Percentiles rank a stretch among this genome's conserved stretches.
Evolutionary conservation across 2,797 vertebrate genomes (phyloP).

Genomic region (Oophaga sylvatica): DNA sequence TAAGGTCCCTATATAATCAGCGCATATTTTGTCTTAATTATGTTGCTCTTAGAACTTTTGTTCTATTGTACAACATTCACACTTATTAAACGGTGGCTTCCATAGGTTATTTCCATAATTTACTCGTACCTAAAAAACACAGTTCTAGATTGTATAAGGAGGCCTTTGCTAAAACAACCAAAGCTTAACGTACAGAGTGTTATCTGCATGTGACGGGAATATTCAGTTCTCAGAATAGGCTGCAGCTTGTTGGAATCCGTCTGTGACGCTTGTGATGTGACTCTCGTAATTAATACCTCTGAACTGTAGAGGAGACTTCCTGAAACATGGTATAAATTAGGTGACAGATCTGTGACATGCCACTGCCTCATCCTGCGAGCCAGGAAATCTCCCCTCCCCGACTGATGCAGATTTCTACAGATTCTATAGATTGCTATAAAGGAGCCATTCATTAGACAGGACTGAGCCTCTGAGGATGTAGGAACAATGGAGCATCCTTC

Average conservation of each 20-base stretch:
- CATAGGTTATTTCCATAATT: background rate
- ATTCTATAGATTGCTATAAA: slow-evolving; percentile 23
- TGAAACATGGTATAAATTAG: slow-evolving; percentile 25
- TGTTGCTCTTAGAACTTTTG: background rate
- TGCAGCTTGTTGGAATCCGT: background rate
- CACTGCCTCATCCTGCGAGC: background rate
- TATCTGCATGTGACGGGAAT: background rate
- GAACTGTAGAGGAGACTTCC: slow-evolving; percentile 37
- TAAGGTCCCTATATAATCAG: background rate
- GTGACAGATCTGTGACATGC: slow-evolving; percentile 21
- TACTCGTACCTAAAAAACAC: background rate
- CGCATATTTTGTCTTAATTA: background rate
- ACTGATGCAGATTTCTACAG: slow-evolving; percentile 12
- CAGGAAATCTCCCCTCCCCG: slow-evolving; percentile 35
- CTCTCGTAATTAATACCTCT: slow-evolving; percentile 48
- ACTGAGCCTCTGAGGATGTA: slow-evolving; percentile 17
- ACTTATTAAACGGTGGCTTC: background rate
- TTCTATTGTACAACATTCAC: background rate
- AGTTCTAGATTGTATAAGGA: background rate
- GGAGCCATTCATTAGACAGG: slow-evolving; percentile 22
- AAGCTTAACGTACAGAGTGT: background rate
- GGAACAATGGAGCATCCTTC: slow-evolving; percentile 48
- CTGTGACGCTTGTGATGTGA: background rate
- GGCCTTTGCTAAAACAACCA: no score
- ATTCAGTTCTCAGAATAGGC: background rate